Percentiles rank a stretch among this genome's conserved stretches.
Evolutionary conservation across 2,888 invertebrate genomes (phyloP).

Genomic region (Lycocerus yunnanus): DNA sequence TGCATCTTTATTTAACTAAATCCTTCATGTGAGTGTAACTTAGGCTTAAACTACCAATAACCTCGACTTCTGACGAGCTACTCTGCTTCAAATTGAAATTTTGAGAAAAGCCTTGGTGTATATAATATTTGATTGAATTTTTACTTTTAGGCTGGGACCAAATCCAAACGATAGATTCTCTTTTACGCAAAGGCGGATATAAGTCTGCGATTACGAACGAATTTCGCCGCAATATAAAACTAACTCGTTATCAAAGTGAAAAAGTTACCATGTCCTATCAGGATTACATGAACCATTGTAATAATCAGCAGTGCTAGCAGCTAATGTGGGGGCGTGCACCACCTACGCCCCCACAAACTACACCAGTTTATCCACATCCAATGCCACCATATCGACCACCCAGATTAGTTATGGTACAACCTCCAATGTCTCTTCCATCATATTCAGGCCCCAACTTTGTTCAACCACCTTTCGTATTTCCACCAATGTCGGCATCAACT

Average conservation of each 20-base stretch:
- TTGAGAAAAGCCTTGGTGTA: background rate
- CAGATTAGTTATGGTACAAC: conserved; percentile 51
- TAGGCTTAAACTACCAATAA: background rate
- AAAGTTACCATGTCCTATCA: conserved; percentile 88
- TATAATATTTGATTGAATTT: conserved; percentile 14
- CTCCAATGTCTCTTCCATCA: conserved; percentile 47
- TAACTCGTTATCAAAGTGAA: conserved; percentile 96
- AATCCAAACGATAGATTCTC: conserved; percentile 96
- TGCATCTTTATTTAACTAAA: background rate
- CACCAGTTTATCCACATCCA: conserved; percentile 19
- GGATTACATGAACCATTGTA: conserved; percentile 75
- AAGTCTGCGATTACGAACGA: conserved; percentile 89
- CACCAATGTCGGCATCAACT: conserved; percentile 40
- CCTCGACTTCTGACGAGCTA: background rate
- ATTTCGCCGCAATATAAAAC: conserved; percentile 84
- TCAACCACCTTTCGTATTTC: conserved; percentile 39
- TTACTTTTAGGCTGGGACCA: conserved; percentile 91
- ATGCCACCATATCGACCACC: conserved; percentile 37
- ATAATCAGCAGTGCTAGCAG: conserved; percentile 75
- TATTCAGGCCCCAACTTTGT: conserved; percentile 40
- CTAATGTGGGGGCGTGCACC: conserved; percentile 60
- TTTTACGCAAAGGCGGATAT: conserved; percentile 96
- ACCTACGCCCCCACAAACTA: conserved; percentile 45
- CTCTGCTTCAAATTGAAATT: background rate
- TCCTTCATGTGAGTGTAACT: background rate